These are phyloP conservation scores for Seriola quinqueradiata DNA, from an alignment of 2,113 vertebrate genomes.

Conservation along the genomic window DNA sequence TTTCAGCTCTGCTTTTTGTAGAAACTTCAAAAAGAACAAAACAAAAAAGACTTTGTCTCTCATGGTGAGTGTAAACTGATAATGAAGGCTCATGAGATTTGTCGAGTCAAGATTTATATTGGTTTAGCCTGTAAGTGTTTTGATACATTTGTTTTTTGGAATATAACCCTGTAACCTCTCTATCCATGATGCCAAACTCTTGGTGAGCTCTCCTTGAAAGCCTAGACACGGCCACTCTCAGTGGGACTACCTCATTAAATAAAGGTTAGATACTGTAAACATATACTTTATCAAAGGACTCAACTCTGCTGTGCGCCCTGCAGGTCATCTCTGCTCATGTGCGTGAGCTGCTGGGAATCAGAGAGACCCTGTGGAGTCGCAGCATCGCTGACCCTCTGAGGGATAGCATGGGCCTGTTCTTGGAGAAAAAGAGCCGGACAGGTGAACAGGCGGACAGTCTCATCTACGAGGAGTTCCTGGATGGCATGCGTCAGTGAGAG, in stretches of 20 bases:
- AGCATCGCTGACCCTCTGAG: slow-evolving; percentile 86
- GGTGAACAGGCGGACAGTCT: slow-evolving; percentile 85
- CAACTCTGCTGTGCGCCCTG: slow-evolving; percentile 49
- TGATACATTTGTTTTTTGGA: slow-evolving; percentile 6
- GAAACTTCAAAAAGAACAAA: slow-evolving; percentile 18
- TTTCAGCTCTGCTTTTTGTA: slow-evolving; percentile 15
- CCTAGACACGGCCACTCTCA: slow-evolving; percentile 2
- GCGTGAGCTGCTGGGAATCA: slow-evolving; percentile 85
- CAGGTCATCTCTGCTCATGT: slow-evolving; percentile 88
- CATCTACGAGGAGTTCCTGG: slow-evolving; percentile 84
- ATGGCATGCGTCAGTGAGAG: slow-evolving; percentile 35
- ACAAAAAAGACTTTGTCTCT: background rate
- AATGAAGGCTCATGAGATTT: slow-evolving; percentile 25
- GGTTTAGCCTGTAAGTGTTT: slow-evolving; percentile 11
- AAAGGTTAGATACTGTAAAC: slow-evolving; percentile 40
- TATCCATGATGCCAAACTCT: background rate
- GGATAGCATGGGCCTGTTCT: slow-evolving; percentile 87
- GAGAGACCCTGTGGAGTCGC: slow-evolving; percentile 85
- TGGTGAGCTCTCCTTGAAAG: background rate
- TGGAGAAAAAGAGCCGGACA: slow-evolving; percentile 87
- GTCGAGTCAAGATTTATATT: background rate
- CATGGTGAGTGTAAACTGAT: slow-evolving; percentile 18
- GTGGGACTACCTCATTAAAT: slow-evolving; percentile 33
- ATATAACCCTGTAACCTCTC: slow-evolving; percentile 8
- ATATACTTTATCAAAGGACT: slow-evolving; percentile 49